Evolutionary conservation across 2,113 vertebrate species (phyloP), one percentile per base, ranked within the genome.

Genomic region (Nothobranchius kuhntae): DNA sequence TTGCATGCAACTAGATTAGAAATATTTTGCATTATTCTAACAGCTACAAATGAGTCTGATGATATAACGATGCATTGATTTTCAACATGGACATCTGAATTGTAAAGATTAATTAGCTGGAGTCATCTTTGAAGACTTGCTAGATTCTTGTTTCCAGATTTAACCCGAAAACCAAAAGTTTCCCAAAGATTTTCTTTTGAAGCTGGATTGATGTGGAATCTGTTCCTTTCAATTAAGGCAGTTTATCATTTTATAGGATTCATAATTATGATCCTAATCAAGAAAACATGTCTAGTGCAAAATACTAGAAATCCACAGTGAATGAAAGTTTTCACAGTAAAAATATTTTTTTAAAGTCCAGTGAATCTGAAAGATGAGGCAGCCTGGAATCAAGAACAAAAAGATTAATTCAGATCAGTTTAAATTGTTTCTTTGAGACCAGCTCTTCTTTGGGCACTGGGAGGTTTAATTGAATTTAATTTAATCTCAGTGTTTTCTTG

Each of bases 351-450:
- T 51, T 75, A 65, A 48, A 74, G 57, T 68, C 63, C 46, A 4
- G 2, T 64, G 62, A 53, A 62, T 38, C 67, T 78, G 45, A 61
- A 56, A 72, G 51, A 60, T 46, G 44, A 61, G 69, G 15, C 30
- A 74, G 68, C 60, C 59, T 63, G 57, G 52, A 83, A 65, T 65
- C 36, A 74, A 24, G 50, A 71, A 61, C 42, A 82, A 80, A 74
- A 74, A 85, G 80, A 63, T 57, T 80, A 80, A 71, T 84, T 75
- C 72, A 77, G 73, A 72, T 86, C 80, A 84, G 78, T 53, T 54
- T 68, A 71, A 64, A 62, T 42, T 54, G 61, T 30, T 60, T 59
- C 64, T 57, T 8, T 80, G 65, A 68, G 58, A 68, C 53, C 77
- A 48, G 68, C 53, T 73, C 60, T 35, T 77, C 86, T 79, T 81